These are phyloP conservation scores for Chiloscyllium punctatum DNA, from an alignment of 2,797 vertebrate genomes.

Conservation along the genomic window DNA sequence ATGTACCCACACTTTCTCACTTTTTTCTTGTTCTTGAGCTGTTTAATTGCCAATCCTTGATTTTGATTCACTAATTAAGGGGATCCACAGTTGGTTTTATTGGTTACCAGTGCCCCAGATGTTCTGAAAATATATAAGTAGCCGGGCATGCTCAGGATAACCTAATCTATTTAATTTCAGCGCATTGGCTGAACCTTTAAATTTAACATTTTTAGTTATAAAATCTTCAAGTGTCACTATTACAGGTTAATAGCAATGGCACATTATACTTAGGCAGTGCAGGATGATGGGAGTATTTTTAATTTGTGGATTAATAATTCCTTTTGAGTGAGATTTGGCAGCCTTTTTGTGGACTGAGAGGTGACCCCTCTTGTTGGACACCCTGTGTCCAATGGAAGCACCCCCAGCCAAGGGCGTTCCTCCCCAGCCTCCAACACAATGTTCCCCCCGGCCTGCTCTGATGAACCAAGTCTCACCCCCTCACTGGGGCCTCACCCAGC, in stretches of 20 bases:
- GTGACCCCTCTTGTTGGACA: no score
- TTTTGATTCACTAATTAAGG: neutral
- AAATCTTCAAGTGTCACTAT: neutral
- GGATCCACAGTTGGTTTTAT: neutral
- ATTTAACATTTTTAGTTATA: neutral
- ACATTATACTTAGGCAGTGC: neutral
- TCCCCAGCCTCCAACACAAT: no score
- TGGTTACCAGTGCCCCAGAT: neutral
- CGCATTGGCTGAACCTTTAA: neutral
- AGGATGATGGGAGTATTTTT: neutral
- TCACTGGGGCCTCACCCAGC: no score
- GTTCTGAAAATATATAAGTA: neutral
- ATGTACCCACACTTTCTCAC: neutral
- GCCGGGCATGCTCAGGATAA: neutral
- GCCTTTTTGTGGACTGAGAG: no score
- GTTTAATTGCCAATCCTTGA: neutral
- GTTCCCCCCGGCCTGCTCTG: no score
- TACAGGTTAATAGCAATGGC: neutral
- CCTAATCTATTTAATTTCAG: neutral
- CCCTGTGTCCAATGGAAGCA: no score
- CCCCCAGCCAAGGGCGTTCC: no score
- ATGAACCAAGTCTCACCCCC: no score
- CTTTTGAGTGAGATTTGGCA: neutral
- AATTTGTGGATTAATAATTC: neutral
- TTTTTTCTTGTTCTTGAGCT: neutral